Base-by-base conservation (phyloP, 2,113 vertebrate species). In the Columbina picui region DNA sequence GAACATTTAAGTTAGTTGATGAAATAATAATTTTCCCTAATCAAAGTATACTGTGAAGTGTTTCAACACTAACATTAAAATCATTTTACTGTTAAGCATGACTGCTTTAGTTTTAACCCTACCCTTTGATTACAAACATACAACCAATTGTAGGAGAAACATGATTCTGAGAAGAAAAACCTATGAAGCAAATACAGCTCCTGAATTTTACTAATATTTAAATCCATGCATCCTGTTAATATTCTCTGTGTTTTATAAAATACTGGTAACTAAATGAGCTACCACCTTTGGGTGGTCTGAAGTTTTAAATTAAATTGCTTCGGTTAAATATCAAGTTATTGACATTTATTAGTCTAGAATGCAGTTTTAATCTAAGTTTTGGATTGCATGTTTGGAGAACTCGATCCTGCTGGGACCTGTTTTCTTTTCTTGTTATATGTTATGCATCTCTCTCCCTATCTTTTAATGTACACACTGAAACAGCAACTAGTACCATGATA, bases 1-100 rank as follows among this genome's bases (percentile, higher is more conserved):
- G 36, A 65, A 78, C 0, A 0, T 15, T 45, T 8, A 38, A 63
- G 6, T 70, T 53, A 61, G 10, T 2, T 55, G 16, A 16, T 2
- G 4, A 86, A 79, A 67, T 39, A 34, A 41, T 14, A 0, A 16
- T 38, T 55, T 90, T n/a, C 29, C 32, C 9, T 20, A 1, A 32
- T 34, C 27, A 26, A 88, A 57, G 14, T 45, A 83, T 38, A 59
- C 4, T 14, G 12, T 43, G 32, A 89, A 60, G 17, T 43, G 16
- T 83, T 85, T 57, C 63, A 75, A 50, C 18, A 73, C 32, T 18
- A 52, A 57, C 2, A 45, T 9, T 68, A 32, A 83, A 63, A 23
- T 57, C 0, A 53, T 69, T 36, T 75, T 64, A 70, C 32, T 70
- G 20, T 32, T 60, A 60, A n/a, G 17, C 8, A n/a, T 4, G 4